Base-by-base conservation (phyloP, 2,113 vertebrate species). In the Apaloderma vittatum region DNA sequence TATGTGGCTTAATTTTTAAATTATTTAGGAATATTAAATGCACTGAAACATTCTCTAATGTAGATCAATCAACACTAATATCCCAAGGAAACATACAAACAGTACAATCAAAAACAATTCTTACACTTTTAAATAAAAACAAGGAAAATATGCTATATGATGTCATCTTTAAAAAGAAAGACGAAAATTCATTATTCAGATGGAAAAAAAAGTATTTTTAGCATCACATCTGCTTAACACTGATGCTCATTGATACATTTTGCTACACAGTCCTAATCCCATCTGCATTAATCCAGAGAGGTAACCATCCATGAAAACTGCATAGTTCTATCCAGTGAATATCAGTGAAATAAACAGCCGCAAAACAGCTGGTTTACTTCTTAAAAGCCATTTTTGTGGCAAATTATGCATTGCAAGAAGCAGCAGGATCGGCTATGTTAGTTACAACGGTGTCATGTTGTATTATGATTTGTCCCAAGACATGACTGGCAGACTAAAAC, bases 1-100 rank as follows among this genome's bases (percentile, higher is more conserved):
- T 73, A 65, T 88, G 37, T 76, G 59, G 63, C 74, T 79, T 92
- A 89, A 71, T 94, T 91, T 95, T 91, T 21, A 87, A 85, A 81
- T 40, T 0, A 73, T 84, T 87, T 89, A 87, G n/a, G 32, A 85
- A 70, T 88, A 87, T 82, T 85, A 75, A 96, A 79, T 88, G 13
- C 34, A 79, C 5, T 61, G 29, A 24, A 46, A 72, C 29, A 24
- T 46, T 94, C 73, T 81, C 40, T 62, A n/a, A 74, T 59, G 26
- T 16, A 45, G 30, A 46, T 71, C 3, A 0, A 65, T 75, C 75
- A 37, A 84, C 70, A 81, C 3, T 65, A 82, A 66, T 87, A 68
- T 40, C 30, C 27, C 36, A 65, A 59, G n/a, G 24, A 96, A 94
- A 82, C 43, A 5, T 17, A 43, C 19, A 79, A 59, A 68, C 8